A percentile compares a stretch with the other conserved stretches of the same genome.
Evolutionary conservation across 2,113 vertebrate species (phyloP).

Genomic region (Myotis lucifugus): DNA sequence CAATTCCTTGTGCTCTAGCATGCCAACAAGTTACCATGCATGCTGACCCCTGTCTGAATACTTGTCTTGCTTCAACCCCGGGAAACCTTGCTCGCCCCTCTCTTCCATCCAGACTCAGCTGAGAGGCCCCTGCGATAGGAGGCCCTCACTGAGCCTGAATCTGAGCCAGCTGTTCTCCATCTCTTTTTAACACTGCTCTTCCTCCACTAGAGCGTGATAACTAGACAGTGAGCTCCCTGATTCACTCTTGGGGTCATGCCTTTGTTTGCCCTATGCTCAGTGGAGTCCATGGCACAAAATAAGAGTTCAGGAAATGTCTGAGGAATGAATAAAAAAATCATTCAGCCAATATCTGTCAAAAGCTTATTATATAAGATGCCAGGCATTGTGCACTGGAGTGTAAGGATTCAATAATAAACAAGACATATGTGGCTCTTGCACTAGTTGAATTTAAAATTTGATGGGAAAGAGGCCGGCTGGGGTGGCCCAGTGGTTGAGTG

Average conservation of each 20-base stretch:
- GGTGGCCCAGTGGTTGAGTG: too few relatives aligned
- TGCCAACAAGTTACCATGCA: too few relatives aligned
- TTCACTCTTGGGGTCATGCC: background rate
- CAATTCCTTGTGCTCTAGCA: fast-evolving
- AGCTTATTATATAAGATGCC: background rate
- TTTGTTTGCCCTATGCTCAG: background rate
- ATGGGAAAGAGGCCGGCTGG: background rate
- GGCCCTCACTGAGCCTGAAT: background rate
- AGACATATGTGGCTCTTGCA: background rate
- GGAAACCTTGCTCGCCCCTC: background rate
- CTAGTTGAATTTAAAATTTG: conserved; percentile 9
- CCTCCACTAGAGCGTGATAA: background rate
- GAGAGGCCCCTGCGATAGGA: background rate
- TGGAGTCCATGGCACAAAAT: background rate
- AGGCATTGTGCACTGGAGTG: background rate
- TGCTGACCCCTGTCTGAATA: background rate
- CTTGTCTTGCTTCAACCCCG: background rate
- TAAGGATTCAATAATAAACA: background rate
- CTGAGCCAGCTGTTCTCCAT: background rate
- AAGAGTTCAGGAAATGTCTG: background rate
- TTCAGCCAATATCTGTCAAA: background rate
- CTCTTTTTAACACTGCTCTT: background rate
- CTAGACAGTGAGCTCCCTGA: background rate
- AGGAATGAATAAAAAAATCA: conserved; percentile 1
- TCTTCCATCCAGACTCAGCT: background rate